A percentile compares a stretch with the other conserved stretches of the same genome.
These are phyloP conservation scores for Varanus salvator DNA, from an alignment of 2,113 vertebrate species.

Conservation along the genomic window DNA sequence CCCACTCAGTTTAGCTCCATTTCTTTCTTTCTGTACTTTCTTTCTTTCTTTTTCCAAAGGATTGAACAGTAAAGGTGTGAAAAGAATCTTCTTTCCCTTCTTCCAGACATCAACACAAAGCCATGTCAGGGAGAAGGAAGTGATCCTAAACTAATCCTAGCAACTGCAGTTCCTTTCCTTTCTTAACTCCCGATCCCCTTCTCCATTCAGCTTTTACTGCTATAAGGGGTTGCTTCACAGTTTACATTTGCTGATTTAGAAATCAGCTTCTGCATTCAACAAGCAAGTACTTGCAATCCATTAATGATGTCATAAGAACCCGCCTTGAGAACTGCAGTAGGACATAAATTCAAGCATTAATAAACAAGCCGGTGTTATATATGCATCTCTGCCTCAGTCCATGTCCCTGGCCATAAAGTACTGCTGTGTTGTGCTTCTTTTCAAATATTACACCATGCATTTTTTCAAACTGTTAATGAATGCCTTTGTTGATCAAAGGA, in stretches of 20 bases:
- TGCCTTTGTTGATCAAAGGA: neutral
- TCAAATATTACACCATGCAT: neutral
- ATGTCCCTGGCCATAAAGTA: neutral
- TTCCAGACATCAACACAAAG: neutral
- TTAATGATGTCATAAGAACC: neutral
- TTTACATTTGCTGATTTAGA: neutral
- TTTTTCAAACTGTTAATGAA: neutral
- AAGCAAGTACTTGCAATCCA: neutral
- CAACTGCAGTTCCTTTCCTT: neutral
- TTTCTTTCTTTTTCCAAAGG: too few species aligned
- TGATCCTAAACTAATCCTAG: neutral
- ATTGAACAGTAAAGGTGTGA: too few species aligned
- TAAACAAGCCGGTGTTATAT: neutral
- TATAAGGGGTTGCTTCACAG: neutral
- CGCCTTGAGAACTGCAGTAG: neutral
- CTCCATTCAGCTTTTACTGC: neutral
- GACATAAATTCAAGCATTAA: neutral
- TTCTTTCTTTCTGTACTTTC: neutral
- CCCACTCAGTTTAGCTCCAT: neutral
- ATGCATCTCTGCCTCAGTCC: neutral
- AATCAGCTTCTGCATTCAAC: neutral
- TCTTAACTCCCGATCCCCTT: neutral
- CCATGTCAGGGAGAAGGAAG: neutral
- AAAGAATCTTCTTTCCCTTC: too few species aligned
- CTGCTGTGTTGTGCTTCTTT: neutral